Evolutionary conservation across 92 coral and sea anemone species (phyloP), one percentile per base, ranked within the genome.

Genomic region (Actinernus sp.): DNA sequence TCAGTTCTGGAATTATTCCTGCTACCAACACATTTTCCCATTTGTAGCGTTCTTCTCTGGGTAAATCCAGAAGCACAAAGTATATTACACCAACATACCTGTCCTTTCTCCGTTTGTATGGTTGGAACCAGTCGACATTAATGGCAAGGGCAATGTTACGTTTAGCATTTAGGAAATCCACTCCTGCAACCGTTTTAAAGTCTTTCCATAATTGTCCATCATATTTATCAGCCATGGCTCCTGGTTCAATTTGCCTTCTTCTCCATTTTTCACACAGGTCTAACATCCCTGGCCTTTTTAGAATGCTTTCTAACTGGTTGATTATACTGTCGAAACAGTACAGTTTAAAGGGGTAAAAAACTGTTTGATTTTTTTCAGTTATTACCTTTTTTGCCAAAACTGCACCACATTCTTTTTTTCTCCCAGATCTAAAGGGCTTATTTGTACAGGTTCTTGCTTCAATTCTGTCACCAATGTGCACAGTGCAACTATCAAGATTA

Each of bases 71-170:
- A 28, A 82, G 45, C 18, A 84, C 90, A 17, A 84, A 77, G 52
- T 77, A 77, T 27, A 84, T 70, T n/a, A 84, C 81, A 7, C 85
- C 90, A 45, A 76, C 83, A 27, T 84, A 76, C 41, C 71, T 57
- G 62, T 83, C 89, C 18, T 58, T 76, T 31, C 89, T 24, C 17
- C 68, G 31, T 48, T 74, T 82, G 23, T 61, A 82, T 3, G 88
- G 88, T 55, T 68, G 90, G 38, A 84, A 84, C 90, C 90, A 83
- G 57, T 83, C 90, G 5, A 83, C 90, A 68, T 83, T 83, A 13
- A 76, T 67, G 19, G 71, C 78, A 60, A 83, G 65, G 2, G 71
- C 90, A 60, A 67, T 47, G 66, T 68, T 77, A 23, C 74, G 50
- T 32, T 40, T 65, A 19, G 38, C 40, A 23, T 61, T 65, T 7